Evolutionary conservation across 2,797 vertebrate species (phyloP), one percentile per base, ranked within the genome.

Genomic region (Melanotaenia nigrans): DNA sequence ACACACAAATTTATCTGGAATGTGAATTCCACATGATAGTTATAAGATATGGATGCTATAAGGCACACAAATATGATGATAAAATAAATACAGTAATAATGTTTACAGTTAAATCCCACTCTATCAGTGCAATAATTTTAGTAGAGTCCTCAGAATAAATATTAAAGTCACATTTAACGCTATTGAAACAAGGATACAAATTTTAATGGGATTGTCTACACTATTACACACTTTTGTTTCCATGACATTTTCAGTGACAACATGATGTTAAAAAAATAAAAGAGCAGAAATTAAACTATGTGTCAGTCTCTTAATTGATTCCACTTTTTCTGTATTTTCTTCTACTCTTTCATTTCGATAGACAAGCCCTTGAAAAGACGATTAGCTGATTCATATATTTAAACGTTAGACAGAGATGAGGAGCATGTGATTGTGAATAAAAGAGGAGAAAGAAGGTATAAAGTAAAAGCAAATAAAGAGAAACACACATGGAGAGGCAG

Each of bases 391-490:
- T 24, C 30, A 53, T 5, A 13, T 42, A 36, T 35, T 71, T 80
- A 79, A 71, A 85, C 59, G 65, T 64, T 68, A 85, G 68, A 87
- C 35, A 61, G 79, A 85, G 76, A 85, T 77, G 66, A 20, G 70
- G 70, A 77, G 68, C 78, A 65, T 68, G 56, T 74, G 75, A 84
- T 55, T 61, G 66, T 61, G 62, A 61, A 33, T 68, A 24, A 78
- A 74, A 74, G 58, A 72, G 64, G 67, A 83, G 90, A 67, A 60
- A 67, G 28, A 82, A 73, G 60, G 77, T 61, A 71, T 14, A 55
- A 28, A 42, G 9, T 68, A 65, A 65, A 25, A 16, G 83, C 89
- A 86, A 61, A 56, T 68, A 77, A 64, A 78, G 75, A 86, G 60
- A 81, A 75, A 66, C 59, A 64, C 60, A 71, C 55, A 78, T 60